Evolutionary conservation across 1,140 invertebrate genomes (phyloP).

Genomic region (Pseudomyrmex dendroicus): DNA sequence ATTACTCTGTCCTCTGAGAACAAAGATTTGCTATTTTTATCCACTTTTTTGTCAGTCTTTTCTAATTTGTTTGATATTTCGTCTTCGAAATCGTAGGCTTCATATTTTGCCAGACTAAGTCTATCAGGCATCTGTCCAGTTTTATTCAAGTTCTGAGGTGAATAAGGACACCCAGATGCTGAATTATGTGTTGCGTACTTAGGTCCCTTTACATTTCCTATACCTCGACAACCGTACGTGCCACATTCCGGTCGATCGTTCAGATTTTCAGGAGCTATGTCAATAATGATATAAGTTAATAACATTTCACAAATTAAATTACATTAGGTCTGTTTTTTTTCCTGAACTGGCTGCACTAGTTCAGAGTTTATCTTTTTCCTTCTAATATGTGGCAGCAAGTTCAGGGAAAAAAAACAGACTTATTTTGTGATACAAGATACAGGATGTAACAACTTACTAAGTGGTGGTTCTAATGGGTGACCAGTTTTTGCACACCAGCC

Average conservation of each 20-base stretch:
- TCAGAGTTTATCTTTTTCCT: too few species aligned
- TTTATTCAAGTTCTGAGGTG: conserved; percentile 88
- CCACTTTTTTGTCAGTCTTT: conserved; percentile 78
- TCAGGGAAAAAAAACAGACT: too few species aligned
- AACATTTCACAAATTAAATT: not conserved
- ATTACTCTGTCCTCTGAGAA: conserved; percentile 74
- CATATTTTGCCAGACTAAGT: conserved; percentile 81
- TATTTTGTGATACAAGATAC: not conserved
- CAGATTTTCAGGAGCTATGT: conserved; percentile 87
- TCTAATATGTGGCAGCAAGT: too few species aligned
- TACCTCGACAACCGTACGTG: conserved; percentile 91
- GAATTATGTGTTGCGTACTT: conserved; percentile 91
- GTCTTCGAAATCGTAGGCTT: conserved; percentile 80
- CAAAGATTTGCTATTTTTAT: conserved; percentile 73
- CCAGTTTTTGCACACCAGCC: conserved; percentile 96
- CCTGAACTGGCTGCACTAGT: too few species aligned
- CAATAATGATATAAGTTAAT: conserved; percentile 15
- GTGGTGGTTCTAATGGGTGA: conserved; percentile 93
- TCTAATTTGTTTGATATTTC: conserved; percentile 79
- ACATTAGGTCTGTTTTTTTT: too few species aligned
- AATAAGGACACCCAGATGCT: conserved; percentile 94
- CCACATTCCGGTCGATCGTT: conserved; percentile 88
- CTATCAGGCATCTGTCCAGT: conserved; percentile 86
- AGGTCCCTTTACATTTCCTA: conserved; percentile 91
- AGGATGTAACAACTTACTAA: conserved; percentile 85